These are phyloP conservation scores for Ceraclea dissimilis DNA, from an alignment of 2,888 invertebrate genomes.

Conservation along the genomic window DNA sequence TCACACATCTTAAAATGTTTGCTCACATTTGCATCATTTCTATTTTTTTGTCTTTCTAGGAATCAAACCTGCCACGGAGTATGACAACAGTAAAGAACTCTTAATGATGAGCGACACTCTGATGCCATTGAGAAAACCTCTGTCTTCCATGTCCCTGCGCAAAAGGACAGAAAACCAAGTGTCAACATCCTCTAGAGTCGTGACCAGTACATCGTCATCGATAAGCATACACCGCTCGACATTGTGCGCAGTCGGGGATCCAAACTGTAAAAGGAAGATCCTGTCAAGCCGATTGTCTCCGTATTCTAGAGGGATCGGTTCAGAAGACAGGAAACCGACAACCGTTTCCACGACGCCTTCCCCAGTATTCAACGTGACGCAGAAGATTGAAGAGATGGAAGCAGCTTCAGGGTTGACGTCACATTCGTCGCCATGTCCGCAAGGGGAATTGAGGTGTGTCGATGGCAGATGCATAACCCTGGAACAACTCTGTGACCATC, in stretches of 20 bases:
- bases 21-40: too few species aligned
- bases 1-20: too few species aligned
- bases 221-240: conserved; percentile 7
- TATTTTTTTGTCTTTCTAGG: too few species aligned
- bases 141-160: conserved; percentile 27
- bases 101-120: conserved; percentile 52
- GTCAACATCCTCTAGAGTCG: conserved; percentile 12
- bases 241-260: conserved; percentile 10
- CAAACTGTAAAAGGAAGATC: conserved; percentile 11
- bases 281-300: conserved; percentile 28
- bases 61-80: conserved; percentile 34
- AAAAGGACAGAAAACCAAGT: conserved; percentile 6
- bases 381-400: conserved; percentile 15
- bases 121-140: conserved; percentile 34
- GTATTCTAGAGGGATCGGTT: conserved; percentile 31
- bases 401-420: conserved; percentile 30
- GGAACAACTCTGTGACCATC: conserved; percentile 55
- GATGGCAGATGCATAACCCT: conserved; percentile 58
- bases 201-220: conserved; percentile 11
- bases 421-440: conserved; percentile 45
- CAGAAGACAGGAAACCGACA: conserved; percentile 16
- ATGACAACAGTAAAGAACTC: conserved; percentile 51
- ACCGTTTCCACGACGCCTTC: conserved; percentile 4
- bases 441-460: conserved; percentile 52
- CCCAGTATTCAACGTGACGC: conserved; percentile 17